Percentiles rank a stretch among this genome's conserved stretches.
phyloP scores from a whole-genome alignment of 2,113 vertebrate species.

The Dicentrarchus labrax region DNA sequence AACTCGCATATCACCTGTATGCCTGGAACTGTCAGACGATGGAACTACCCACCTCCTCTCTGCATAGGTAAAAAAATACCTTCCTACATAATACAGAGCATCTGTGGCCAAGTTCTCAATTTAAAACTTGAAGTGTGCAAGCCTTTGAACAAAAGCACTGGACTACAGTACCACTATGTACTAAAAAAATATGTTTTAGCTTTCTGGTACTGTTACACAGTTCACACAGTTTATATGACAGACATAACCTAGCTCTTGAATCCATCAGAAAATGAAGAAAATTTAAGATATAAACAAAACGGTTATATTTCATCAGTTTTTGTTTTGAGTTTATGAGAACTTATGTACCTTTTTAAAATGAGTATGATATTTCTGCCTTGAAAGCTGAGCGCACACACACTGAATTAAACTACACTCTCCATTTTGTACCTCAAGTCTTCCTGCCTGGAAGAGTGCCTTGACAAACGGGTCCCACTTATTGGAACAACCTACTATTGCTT shows the following conservation, averaged over 20 bases:
- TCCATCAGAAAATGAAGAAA: not conserved
- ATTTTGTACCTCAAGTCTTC: conserved; percentile 4
- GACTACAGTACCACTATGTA: not conserved
- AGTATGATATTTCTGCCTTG: conserved; percentile 4
- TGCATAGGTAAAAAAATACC: conserved; percentile 90
- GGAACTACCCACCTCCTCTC: conserved; percentile 97
- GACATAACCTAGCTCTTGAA: not conserved
- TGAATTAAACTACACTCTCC: conserved; percentile 23
- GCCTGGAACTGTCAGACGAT: conserved; percentile 95
- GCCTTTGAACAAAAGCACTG: not conserved
- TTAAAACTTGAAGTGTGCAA: not conserved
- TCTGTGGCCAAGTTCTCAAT: not conserved
- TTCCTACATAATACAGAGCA: not conserved
- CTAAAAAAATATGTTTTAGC: not conserved
- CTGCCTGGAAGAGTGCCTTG: conserved; percentile 48
- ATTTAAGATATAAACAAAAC: not conserved
- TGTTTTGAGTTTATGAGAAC: not conserved
- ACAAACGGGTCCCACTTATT: conserved; percentile 71
- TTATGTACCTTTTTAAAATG: conserved; percentile 13
- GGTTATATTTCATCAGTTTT: not conserved
- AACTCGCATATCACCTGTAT: conserved; percentile 98
- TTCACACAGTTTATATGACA: not conserved
- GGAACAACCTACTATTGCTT: conserved; percentile 69
- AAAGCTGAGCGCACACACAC: not conserved
- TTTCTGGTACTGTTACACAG: not conserved